Conservation (phyloP, 2,888 invertebrate species). For the Melanophora roralis region DNA sequence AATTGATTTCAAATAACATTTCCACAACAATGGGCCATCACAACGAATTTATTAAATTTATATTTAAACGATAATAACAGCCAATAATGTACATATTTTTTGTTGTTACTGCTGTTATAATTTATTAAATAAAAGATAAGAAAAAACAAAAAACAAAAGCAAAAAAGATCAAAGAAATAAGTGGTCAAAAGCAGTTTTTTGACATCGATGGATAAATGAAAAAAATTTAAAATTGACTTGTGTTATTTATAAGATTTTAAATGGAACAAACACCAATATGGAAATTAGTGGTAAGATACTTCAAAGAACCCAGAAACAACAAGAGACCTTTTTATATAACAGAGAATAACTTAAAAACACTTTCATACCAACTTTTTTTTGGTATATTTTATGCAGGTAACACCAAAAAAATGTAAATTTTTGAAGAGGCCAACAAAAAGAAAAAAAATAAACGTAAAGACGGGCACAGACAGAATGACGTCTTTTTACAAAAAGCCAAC, state of each 20-base stretch:
- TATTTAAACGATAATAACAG: conserved; percentile 54
- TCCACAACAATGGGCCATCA: conserved; percentile 59
- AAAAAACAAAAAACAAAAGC: conserved; percentile 1
- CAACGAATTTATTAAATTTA: conserved; percentile 57
- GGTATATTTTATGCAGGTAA: conserved; percentile 12
- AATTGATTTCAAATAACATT: conserved; percentile 56
- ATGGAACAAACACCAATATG: conserved; percentile 55
- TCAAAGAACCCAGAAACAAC: not conserved
- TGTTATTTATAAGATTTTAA: conserved; percentile 54
- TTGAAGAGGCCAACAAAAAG: no score
- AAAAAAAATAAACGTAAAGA: no score
- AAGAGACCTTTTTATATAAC: conserved; percentile 22
- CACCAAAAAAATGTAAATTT: conserved; percentile 50
- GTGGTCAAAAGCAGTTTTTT: conserved; percentile 7
- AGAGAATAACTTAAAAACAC: conserved; percentile 2
- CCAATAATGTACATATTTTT: conserved; percentile 19
- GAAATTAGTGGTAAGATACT: conserved; percentile 41
- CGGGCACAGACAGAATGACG: conserved; percentile 58
- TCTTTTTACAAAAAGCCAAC: conserved; percentile 18
- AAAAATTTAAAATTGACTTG: conserved; percentile 37
- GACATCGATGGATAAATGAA: not conserved
- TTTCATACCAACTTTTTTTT: not conserved
- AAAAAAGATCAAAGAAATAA: conserved; percentile 45
- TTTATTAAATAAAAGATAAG: conserved; percentile 7
- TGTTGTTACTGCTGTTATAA: not conserved